Evolutionary conservation across 2,113 vertebrate species (phyloP).

Genomic region (Illadopsis cleaveri): DNA sequence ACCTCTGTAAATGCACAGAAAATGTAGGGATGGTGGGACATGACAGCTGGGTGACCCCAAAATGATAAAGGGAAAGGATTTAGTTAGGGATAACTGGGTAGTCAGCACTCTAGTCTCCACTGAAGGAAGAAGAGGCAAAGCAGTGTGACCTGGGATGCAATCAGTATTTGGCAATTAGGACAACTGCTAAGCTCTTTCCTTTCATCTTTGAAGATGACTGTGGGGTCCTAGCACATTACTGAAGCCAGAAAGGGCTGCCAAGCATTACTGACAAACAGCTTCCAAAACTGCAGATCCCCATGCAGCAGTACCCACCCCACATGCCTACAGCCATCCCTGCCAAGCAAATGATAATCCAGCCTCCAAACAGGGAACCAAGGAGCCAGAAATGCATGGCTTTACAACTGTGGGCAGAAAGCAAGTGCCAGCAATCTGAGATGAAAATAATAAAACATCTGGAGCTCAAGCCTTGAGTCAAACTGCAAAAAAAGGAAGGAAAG

Average conservation of each 20-base stretch:
- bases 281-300: neutral
- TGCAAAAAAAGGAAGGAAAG: neutral
- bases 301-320: neutral
- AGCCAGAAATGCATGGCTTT: neutral
- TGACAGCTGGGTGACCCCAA: neutral
- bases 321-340: neutral
- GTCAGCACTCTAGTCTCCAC: neutral
- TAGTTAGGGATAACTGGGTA: neutral
- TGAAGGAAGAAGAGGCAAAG: neutral
- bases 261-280: neutral
- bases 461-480: neutral
- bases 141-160: neutral
- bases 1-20: neutral
- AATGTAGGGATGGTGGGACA: neutral
- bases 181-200: neutral
- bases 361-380: neutral
- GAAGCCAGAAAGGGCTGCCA: neutral
- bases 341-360: constrained; percentile 3
- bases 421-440: neutral
- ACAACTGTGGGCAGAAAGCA: neutral
- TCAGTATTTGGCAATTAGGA: neutral
- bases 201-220: neutral
- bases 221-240: neutral
- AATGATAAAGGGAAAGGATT: neutral
- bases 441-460: constrained; percentile 31